Evolutionary conservation across 2,888 invertebrate genomes (phyloP).

Genomic region (Cynaeus angustus): DNA sequence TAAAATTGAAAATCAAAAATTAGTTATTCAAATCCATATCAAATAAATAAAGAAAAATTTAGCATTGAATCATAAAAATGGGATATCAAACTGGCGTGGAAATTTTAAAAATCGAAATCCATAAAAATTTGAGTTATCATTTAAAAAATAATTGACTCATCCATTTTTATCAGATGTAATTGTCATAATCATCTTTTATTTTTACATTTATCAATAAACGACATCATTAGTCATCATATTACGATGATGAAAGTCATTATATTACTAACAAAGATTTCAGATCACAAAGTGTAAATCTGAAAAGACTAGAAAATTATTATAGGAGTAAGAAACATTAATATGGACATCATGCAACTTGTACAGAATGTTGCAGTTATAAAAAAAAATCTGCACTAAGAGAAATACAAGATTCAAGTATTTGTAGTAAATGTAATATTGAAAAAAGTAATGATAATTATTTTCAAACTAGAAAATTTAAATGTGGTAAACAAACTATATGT

Average conservation of each 20-base stretch:
- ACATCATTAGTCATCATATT: constrained; percentile 9
- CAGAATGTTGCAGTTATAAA: too few relatives aligned
- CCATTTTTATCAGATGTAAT: constrained; percentile 31
- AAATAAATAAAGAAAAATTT: constrained; percentile 35
- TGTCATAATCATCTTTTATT: constrained; percentile 11
- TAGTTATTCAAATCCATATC: constrained; percentile 34
- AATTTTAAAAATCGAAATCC: constrained; percentile 42
- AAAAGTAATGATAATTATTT: too few relatives aligned
- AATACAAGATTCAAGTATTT: too few relatives aligned
- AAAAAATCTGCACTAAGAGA: too few relatives aligned
- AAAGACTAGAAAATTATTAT: too few relatives aligned
- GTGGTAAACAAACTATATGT: too few relatives aligned
- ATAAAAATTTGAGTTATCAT: constrained; percentile 42
- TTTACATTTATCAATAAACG: constrained; percentile 9
- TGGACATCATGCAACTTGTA: not conserved
- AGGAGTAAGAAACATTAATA: too few relatives aligned
- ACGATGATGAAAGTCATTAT: constrained; percentile 4
- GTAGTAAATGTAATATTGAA: too few relatives aligned
- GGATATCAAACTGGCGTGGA: constrained; percentile 38
- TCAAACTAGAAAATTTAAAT: too few relatives aligned
- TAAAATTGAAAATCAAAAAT: constrained; percentile 8
- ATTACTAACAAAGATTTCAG: constrained; percentile 6
- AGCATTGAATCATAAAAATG: constrained; percentile 33
- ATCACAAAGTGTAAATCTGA: not conserved
- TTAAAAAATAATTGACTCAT: constrained; percentile 43